phyloP scores from a whole-genome alignment of 2,113 vertebrate genomes.

The Lampris incognitus region DNA sequence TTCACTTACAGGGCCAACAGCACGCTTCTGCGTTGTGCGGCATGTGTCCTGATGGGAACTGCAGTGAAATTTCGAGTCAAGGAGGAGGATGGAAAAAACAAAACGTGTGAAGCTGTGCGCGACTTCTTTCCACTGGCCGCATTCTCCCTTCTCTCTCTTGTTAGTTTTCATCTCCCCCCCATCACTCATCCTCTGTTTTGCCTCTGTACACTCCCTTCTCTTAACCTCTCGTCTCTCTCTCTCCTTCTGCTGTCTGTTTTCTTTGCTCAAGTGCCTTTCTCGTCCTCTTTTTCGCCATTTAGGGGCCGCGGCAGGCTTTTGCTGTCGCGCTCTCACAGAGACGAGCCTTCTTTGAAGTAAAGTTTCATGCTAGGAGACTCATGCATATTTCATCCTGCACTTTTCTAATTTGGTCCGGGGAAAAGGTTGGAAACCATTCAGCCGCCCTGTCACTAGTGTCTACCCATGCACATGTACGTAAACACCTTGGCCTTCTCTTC shows the following conservation, averaged over 20 bases:
- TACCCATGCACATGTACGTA: neutral
- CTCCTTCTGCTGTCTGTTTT: neutral
- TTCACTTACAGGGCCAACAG: constrained; percentile 24
- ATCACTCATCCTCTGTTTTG: constrained; percentile 15
- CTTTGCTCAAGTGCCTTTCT: constrained; percentile 11
- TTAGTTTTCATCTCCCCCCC: neutral
- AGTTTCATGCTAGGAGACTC: constrained; percentile 40
- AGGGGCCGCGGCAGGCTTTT: constrained; percentile 16
- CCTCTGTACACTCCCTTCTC: constrained; percentile 6
- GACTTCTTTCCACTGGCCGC: neutral
- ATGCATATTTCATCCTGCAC: constrained; percentile 49
- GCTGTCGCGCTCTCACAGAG: constrained; percentile 16
- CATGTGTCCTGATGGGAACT: constrained; percentile 40
- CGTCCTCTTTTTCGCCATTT: constrained; percentile 13
- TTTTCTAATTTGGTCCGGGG: constrained; percentile 50
- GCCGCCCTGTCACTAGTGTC: constrained; percentile 31
- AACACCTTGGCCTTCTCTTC: too few species aligned
- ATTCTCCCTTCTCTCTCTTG: neutral
- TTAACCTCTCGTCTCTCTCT: neutral
- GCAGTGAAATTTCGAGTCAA: constrained; percentile 37
- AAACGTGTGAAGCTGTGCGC: neutral
- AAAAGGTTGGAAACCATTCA: constrained; percentile 32
- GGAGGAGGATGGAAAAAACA: constrained; percentile 20
- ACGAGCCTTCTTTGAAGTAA: constrained; percentile 38
- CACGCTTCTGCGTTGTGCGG: constrained; percentile 38